Conservation (phyloP, 2,797 vertebrate genomes). For the Garrulus glandarius region DNA sequence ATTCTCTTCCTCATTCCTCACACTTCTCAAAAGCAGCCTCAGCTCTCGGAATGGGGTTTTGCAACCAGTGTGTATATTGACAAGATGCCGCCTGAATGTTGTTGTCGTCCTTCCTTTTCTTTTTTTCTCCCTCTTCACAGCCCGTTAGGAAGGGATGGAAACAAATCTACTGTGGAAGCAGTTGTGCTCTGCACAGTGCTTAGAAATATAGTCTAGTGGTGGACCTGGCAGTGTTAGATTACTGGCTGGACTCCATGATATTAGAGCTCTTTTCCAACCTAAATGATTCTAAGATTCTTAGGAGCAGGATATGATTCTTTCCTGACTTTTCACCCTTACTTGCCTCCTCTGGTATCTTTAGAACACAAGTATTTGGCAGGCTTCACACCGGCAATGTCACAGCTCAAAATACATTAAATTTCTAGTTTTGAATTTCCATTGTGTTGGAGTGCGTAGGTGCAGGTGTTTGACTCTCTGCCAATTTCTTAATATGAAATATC, state of each 20-base stretch:
- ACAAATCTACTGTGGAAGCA: background rate
- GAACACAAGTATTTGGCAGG: background rate
- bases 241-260: background rate
- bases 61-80: background rate
- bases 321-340: background rate
- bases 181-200: background rate
- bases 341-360: background rate
- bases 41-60: background rate
- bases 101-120: background rate
- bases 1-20: background rate
- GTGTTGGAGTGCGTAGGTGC: background rate
- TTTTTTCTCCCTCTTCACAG: background rate
- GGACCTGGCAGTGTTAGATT: background rate
- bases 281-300: background rate
- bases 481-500: background rate
- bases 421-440: background rate
- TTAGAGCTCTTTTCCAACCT: background rate
- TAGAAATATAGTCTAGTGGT: background rate
- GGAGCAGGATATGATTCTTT: background rate
- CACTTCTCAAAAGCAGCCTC: background rate
- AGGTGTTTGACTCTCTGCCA: background rate
- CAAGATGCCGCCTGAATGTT: rapidly evolving
- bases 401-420: background rate
- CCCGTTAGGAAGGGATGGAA: background rate
- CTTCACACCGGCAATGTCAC: background rate